Conservation (phyloP, 37 sponge, comb jelly and placozoan genomes). For the Halisarca cf. caerulea region DNA sequence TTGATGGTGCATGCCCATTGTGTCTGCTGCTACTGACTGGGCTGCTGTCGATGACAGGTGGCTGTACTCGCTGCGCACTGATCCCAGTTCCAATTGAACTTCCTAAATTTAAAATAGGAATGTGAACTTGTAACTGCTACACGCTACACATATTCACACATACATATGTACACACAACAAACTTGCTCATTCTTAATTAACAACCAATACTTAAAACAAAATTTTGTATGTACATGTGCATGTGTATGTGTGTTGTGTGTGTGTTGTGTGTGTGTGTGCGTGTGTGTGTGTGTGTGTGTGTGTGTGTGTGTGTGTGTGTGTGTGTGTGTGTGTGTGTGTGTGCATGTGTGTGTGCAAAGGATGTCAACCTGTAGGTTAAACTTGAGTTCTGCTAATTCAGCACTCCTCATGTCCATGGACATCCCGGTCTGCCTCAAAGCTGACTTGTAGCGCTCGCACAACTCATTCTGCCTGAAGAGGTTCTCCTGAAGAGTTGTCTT, state of each 20-base stretch:
- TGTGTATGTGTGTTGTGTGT: too few relatives aligned
- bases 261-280: too few relatives aligned
- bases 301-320: too few relatives aligned
- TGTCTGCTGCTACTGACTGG: neutral
- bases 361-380: neutral
- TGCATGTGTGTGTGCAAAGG: too few relatives aligned
- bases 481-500: neutral
- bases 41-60: neutral
- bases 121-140: neutral
- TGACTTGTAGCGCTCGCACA: neutral
- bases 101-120: neutral
- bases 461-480: neutral
- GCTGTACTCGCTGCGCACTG: neutral
- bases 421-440: neutral
- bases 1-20: neutral
- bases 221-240: too few relatives aligned
- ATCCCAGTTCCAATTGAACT: neutral
- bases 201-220: too few relatives aligned
- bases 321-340: too few relatives aligned
- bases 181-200: too few relatives aligned
- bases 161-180: too few relatives aligned
- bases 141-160: too few relatives aligned
- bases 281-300: too few relatives aligned
- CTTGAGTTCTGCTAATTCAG: neutral
- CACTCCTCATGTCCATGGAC: slow-evolving; percentile 12